Base-by-base conservation (phyloP, 2,113 vertebrate genomes). In the Tragulus kanchil region DNA sequence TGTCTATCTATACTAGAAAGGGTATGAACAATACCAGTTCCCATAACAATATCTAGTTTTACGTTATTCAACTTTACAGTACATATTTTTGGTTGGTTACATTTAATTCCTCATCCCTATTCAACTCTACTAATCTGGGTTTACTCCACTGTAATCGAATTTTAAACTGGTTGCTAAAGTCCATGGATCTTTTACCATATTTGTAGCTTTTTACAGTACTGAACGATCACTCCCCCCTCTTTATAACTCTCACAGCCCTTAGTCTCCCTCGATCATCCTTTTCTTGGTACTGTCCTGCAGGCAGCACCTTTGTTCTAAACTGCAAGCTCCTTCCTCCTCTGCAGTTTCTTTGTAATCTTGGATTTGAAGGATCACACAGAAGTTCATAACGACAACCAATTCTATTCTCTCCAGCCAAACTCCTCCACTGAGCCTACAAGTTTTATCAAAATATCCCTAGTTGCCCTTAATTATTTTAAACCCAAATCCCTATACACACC, bases 291-390 rank as follows among this genome's bases (percentile, higher is more conserved):
- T 50, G 45, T 50, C 42, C 50, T 19, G 36, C 31, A 89, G n/a
- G 78, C 3, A 93, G 23, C 17, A 61, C 8, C 28, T 15, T 4
- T 56, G 23, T 21, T 65, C 62, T 84, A 45, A 17, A 42, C 2
- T 31, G 78, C 64, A 11, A 54, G 52, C 26, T 92, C 50, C 62
- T 81, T 16, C 77, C 31, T 84, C 62, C 42, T 59, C 84, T 85
- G 62, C 21, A 65, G 21, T 61, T 91, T 90, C 87, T 90, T 58
- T 94, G 64, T 93, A 91, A 93, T 36, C 23, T n/a, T 56, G 31
- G 4, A 17, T 48, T 92, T 89, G 48, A 82, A 52, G 31, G 31
- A 59, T 64, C 59, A 62, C 58, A 86, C 0, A 89, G 50, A 95
- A 42, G 4, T 28, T 28, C 36, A 36, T 36, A 52, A 90, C 12